A percentile compares a stretch with the other conserved stretches of the same genome.
Evolutionary conservation across 2,113 vertebrate species (phyloP).

Genomic region (Chauna torquata): DNA sequence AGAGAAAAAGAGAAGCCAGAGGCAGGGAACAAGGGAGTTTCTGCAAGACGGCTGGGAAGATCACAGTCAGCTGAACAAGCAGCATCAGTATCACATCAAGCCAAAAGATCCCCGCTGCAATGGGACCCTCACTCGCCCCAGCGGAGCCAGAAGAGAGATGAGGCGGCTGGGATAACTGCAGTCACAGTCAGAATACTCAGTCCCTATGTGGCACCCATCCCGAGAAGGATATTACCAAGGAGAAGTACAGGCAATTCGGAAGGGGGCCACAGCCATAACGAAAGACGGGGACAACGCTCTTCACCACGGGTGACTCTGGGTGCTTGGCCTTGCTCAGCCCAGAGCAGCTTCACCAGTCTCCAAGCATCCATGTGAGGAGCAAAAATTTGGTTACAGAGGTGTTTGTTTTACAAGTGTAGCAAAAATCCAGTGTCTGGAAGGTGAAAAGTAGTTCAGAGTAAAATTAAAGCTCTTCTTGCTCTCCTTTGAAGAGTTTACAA

Average conservation of each 20-base stretch:
- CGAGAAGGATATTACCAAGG: not conserved
- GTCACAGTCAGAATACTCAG: not conserved
- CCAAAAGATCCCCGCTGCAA: not conserved
- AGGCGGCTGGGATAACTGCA: not conserved
- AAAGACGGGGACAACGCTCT: not conserved
- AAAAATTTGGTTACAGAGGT: not conserved
- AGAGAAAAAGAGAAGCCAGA: not conserved
- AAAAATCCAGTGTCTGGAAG: not conserved
- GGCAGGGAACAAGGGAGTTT: no score
- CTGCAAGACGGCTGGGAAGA: not conserved
- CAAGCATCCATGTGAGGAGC: not conserved
- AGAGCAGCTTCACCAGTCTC: not conserved
- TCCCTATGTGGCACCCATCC: not conserved
- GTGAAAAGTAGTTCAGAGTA: not conserved
- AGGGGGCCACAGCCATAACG: no score
- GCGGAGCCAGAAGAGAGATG: not conserved
- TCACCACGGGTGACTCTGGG: fast-evolving
- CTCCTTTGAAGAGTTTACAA: not conserved
- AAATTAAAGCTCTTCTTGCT: not conserved
- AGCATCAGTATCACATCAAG: no score
- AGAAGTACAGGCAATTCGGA: not conserved
- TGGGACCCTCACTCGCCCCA: not conserved
- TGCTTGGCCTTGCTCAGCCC: not conserved
- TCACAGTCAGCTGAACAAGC: not conserved
- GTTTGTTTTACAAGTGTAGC: not conserved